Conservation (phyloP, 1,140 invertebrate species). For the Ceratitis capitata region DNA sequence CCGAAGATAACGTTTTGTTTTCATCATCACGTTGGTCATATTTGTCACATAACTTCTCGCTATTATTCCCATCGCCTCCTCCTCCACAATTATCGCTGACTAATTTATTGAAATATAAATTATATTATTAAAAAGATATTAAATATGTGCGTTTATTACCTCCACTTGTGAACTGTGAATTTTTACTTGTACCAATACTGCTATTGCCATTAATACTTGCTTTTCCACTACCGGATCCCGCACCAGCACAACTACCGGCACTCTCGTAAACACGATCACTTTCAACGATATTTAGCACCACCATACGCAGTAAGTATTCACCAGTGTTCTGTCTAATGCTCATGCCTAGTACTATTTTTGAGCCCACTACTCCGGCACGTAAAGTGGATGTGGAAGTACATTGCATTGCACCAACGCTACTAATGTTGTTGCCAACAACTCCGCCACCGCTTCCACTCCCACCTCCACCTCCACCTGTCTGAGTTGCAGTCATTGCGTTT, state of each 20-base stretch:
- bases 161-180: background rate
- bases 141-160: background rate
- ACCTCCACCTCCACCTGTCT: slow-evolving; percentile 44
- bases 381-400: slow-evolving; percentile 60
- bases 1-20: slow-evolving; percentile 54
- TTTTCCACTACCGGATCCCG: background rate
- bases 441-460: slow-evolving; percentile 15
- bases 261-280: slow-evolving; percentile 52
- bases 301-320: slow-evolving; percentile 58
- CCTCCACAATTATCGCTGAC: slow-evolving; percentile 41
- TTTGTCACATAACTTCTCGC: slow-evolving; percentile 26
- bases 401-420: slow-evolving; percentile 43
- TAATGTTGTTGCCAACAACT: background rate
- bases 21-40: slow-evolving; percentile 56
- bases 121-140: background rate
- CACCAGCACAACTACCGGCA: slow-evolving; percentile 38
- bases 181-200: background rate
- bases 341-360: slow-evolving; percentile 58
- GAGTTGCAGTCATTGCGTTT: slow-evolving; percentile 53
- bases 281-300: slow-evolving; percentile 59
- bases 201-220: background rate
- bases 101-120: slow-evolving; percentile 3
- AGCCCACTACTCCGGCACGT: slow-evolving; percentile 61
- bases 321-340: slow-evolving; percentile 59
- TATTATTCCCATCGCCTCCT: slow-evolving; percentile 10